Percentiles rank a stretch among this genome's conserved stretches.
Conservation (phyloP, 2,797 vertebrate genomes). For the Eleutherodactylus coqui region DNA sequence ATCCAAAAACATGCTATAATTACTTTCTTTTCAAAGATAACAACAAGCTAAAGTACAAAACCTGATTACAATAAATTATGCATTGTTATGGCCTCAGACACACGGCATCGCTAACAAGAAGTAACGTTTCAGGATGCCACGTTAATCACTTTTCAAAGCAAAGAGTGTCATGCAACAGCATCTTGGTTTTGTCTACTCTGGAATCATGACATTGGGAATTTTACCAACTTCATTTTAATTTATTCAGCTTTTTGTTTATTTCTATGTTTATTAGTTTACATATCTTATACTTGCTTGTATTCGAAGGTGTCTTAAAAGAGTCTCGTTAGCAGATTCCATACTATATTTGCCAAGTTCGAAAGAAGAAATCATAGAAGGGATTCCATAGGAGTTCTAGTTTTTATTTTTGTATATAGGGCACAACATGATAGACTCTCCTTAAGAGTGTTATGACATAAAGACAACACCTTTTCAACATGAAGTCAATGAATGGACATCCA, state of each 20-base stretch:
- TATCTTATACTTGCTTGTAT: background rate
- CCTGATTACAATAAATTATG: background rate
- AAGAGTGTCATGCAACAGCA: conserved; percentile 68
- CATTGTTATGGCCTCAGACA: conserved; percentile 30
- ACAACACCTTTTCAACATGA: too few species aligned
- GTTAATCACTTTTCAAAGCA: conserved; percentile 55
- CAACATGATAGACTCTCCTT: too few species aligned
- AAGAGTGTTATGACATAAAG: too few species aligned
- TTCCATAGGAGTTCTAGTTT: background rate
- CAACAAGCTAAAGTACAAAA: conserved; percentile 44
- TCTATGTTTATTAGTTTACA: conserved; percentile 19
- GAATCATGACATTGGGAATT: conserved; percentile 54
- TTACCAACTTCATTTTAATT: conserved; percentile 24
- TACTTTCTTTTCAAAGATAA: conserved; percentile 54
- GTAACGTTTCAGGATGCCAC: background rate
- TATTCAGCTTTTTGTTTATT: conserved; percentile 34
- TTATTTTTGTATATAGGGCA: background rate
- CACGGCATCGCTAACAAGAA: conserved; percentile 17
- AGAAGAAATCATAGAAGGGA: background rate
- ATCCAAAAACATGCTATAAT: conserved; percentile 47
- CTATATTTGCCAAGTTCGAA: background rate
- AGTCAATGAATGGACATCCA: too few species aligned
- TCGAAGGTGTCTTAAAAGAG: background rate
- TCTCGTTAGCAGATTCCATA: background rate
- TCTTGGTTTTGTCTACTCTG: conserved; percentile 63